Evolutionary conservation across 2,113 vertebrate genomes (phyloP).

Genomic region (Terrapene triunguis): DNA sequence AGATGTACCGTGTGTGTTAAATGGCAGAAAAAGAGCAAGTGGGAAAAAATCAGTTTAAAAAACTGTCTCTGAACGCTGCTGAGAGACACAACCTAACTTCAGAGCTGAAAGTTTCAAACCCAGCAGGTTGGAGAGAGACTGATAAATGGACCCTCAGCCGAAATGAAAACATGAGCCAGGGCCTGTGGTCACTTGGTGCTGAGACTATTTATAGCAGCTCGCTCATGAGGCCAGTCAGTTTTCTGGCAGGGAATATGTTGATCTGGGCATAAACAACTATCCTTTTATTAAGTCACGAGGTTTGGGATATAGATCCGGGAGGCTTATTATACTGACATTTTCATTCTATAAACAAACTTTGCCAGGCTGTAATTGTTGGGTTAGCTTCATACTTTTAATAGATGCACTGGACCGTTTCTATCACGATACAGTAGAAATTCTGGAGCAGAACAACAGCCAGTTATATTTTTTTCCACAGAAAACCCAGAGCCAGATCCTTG

Average conservation of each 20-base stretch:
- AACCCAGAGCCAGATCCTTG: background rate
- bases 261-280: background rate
- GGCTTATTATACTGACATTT: background rate
- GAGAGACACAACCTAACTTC: background rate
- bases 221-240: conserved; percentile 25
- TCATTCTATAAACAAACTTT: background rate
- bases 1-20: background rate
- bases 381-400: background rate
- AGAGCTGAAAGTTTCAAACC: fast-evolving
- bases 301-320: background rate
- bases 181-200: background rate
- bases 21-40: background rate
- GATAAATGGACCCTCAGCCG: background rate
- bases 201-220: conserved; percentile 49
- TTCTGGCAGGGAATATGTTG: background rate
- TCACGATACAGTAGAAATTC: background rate
- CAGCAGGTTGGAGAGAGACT: background rate
- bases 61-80: fast-evolving
- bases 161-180: background rate
- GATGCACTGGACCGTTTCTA: background rate
- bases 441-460: background rate
- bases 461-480: background rate
- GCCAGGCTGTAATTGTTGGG: background rate
- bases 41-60: fast-evolving
- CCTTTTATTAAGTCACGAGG: background rate